A percentile compares a stretch with the other conserved stretches of the same genome.
These are phyloP conservation scores for Laticauda colubrina DNA, from an alignment of 2,113 vertebrate species.

Conservation along the genomic window DNA sequence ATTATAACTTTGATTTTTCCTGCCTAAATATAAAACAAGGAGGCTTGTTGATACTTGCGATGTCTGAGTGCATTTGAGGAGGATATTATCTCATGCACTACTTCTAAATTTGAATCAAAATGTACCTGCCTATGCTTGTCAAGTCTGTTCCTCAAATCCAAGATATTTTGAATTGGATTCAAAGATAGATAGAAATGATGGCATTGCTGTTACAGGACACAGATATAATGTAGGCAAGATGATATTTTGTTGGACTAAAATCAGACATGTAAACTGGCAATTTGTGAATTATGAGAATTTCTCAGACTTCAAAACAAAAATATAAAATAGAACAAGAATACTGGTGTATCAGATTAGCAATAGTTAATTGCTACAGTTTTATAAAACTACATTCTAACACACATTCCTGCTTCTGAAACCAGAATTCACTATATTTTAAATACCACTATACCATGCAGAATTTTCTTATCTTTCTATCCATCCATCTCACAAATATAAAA, in stretches of 20 bases:
- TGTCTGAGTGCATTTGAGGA: background rate
- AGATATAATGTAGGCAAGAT: background rate
- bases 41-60: background rate
- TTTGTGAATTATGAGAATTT: background rate
- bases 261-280: background rate
- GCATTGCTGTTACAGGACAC: background rate
- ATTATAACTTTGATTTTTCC: too few species aligned
- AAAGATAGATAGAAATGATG: background rate
- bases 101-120: background rate
- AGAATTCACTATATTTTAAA: background rate
- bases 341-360: background rate
- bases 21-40: background rate
- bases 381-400: background rate
- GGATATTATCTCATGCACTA: background rate
- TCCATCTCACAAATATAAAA: background rate
- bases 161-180: background rate
- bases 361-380: background rate
- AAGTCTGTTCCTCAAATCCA: background rate
- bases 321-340: background rate
- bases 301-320: background rate
- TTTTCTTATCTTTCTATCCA: background rate
- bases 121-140: background rate
- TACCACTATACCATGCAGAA: background rate
- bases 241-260: background rate
- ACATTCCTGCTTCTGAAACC: background rate